Evolutionary conservation across 2,797 vertebrate species (phyloP), one percentile per base, ranked within the genome.

Genomic region (Bufotes viridis): DNA sequence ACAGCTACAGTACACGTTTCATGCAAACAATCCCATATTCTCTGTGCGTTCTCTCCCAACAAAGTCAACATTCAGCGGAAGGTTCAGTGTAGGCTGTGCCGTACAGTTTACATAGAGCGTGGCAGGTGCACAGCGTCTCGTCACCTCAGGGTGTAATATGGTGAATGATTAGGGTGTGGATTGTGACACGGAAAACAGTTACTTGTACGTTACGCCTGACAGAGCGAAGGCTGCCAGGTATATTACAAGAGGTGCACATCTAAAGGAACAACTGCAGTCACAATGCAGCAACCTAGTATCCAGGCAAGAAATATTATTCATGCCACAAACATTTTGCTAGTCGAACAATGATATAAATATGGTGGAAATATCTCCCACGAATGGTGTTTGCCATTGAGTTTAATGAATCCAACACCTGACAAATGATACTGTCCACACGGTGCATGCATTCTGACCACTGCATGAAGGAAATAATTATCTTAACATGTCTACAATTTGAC

Each of bases 1-100:
- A 65, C 26, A 20, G 49, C 49, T 20, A 69, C n/a, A n/a, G n/a
- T n/a, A n/a, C 65, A 24, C 17, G 70, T 58, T 74, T 76, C 70
- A 42, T n/a, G 70, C 70, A 75, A 84, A 75, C 57, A 76, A 76
- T 51, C 22, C 60, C 51, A 22, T 61, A 42, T 76, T 51, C 55
- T 74, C 6, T n/a, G 65, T 29, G 17, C n/a, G 17, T 72, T 29
- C 18, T 34, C 70, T 22, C 20, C 70, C n/a, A 34, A 75, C 29
- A 84, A 24, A 60, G 70, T 63, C 70, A 84, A 84, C 70, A 84
- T 10, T 61, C 2, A 24, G 20, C 69, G 49, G 57, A 51, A 22
- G 29, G 70, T 72, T 70, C 15, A n/a, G 15, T n/a, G 26, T 69
- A 12, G 57, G 70, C 10, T 61, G 82, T 63, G n/a, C 82, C 22